phyloP scores from a whole-genome alignment of 64 coral and sea anemone species.

The Actinia equina region DNA sequence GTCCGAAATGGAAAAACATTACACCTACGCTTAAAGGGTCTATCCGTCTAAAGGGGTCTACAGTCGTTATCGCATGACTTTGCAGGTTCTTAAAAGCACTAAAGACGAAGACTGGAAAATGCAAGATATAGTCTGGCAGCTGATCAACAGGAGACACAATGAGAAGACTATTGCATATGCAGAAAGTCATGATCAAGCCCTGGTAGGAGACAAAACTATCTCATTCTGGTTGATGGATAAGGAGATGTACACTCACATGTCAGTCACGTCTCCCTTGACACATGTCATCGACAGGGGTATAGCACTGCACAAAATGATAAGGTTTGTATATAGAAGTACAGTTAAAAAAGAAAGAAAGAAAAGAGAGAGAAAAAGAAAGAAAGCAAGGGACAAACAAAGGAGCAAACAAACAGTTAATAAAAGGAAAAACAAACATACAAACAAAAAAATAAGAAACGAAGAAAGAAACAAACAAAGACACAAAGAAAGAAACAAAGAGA shows the following conservation, averaged over 20 bases:
- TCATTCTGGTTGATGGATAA: slow-evolving; percentile 99
- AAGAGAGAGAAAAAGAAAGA: too few species aligned
- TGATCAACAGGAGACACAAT: slow-evolving; percentile 82
- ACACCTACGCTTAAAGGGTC: too few species aligned
- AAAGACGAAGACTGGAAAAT: slow-evolving; percentile 95
- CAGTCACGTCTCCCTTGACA: slow-evolving; percentile 48
- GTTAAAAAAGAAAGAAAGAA: too few species aligned
- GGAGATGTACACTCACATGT: slow-evolving; percentile 97
- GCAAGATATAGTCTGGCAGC: slow-evolving; percentile 54
- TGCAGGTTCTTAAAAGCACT: slow-evolving; percentile 63
- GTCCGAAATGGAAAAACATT: too few species aligned
- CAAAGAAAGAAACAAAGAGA: too few species aligned
- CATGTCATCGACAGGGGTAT: slow-evolving; percentile 84
- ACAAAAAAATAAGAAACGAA: too few species aligned
- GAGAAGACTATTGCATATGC: slow-evolving; percentile 90
- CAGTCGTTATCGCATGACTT: neutral
- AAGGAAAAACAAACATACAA: too few species aligned
- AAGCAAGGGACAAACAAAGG: too few species aligned
- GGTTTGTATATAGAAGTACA: slow-evolving; percentile 17
- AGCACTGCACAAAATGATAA: slow-evolving; percentile 94
- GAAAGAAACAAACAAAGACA: too few species aligned
- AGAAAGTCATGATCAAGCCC: slow-evolving; percentile 88
- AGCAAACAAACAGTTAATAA: too few species aligned
- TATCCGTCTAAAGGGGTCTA: too few species aligned
- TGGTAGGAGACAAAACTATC: slow-evolving; percentile 96